Evolutionary conservation across 2,797 vertebrate genomes (phyloP), one percentile per base, ranked within the genome.

Genomic region (Lutjanus campechanus): DNA sequence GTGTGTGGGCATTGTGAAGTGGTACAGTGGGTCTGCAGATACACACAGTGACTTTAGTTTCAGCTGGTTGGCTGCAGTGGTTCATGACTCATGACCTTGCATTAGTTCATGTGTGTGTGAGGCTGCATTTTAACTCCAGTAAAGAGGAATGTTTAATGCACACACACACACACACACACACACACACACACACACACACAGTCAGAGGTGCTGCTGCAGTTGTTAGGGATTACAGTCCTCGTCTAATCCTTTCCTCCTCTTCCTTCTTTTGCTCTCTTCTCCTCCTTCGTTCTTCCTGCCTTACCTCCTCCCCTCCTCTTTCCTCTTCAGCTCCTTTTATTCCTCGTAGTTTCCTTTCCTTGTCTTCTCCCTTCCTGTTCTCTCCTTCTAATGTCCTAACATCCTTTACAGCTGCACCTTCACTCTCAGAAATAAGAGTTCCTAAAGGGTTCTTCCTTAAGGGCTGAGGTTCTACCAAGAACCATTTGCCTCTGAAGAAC

Each of bases 221-320:
- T 83, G 77, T 84, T 76, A 88, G 54, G 69, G 60, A 81, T 86
- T 76, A 82, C 12, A 66, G 66, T 59, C 60, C n/a, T 36, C 12
- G 10, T 78, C 36, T 47, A 79, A 82, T 69, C 73, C 69, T 44
- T 60, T 70, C 43, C 50, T 73, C 47, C 8, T 56, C 51, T 54
- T 54, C 17, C 36, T 64, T 4, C 44, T 54, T 29, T 58, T n/a
- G 5, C 19, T 61, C 44, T 7, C 11, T 61, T 59, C 47, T 44
- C 43, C 1, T 11, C 43, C 43, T 47, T 47, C 46, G 12, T 47
- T 47, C 46, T 13, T 47, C 19, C 6, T 44, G 19, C 41, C 12
- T n/a, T 36, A 8, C 58, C 20, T 64, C 16, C 41, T 25, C 16
- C 46, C 17, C 40, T 4, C 1, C 62, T 20, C 19, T 50, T 12